These are phyloP conservation scores for Tachysurus fulvidraco DNA, from an alignment of 2,113 vertebrate genomes.

Conservation along the genomic window DNA sequence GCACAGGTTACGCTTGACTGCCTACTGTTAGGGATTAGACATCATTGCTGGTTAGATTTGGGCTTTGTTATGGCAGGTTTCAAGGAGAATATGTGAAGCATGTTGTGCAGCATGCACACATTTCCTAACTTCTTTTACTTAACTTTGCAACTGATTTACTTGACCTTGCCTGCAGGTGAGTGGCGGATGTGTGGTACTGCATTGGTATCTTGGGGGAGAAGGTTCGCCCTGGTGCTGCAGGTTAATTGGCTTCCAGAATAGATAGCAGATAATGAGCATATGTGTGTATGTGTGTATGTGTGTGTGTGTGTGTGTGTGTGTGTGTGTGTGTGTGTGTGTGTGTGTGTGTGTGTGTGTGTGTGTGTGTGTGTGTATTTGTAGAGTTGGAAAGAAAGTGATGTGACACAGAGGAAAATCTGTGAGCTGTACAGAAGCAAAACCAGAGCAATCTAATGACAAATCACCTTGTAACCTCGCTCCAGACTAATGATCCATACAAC, in stretches of 20 bases:
- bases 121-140: background rate
- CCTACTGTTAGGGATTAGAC: background rate
- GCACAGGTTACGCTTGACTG: background rate
- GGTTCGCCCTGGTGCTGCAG: constrained; percentile 24
- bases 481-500: constrained; percentile 62
- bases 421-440: constrained; percentile 29
- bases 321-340: background rate
- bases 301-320: background rate
- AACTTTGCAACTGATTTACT: constrained; percentile 8
- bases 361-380: constrained; percentile 4
- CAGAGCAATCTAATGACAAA: constrained; percentile 59
- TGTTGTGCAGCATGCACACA: background rate
- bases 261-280: constrained; percentile 20
- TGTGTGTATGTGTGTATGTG: constrained; percentile 8
- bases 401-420: constrained; percentile 1
- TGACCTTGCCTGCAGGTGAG: constrained; percentile 36
- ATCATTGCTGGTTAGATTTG: background rate
- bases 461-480: constrained; percentile 57
- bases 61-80: background rate
- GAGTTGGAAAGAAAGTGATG: background rate
- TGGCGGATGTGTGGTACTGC: background rate
- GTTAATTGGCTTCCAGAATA: constrained; percentile 40
- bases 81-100: background rate
- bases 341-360: background rate
- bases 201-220: background rate